These are phyloP conservation scores for Pterocles orientalis DNA, from an alignment of 2,113 vertebrate genomes.

Conservation along the genomic window DNA sequence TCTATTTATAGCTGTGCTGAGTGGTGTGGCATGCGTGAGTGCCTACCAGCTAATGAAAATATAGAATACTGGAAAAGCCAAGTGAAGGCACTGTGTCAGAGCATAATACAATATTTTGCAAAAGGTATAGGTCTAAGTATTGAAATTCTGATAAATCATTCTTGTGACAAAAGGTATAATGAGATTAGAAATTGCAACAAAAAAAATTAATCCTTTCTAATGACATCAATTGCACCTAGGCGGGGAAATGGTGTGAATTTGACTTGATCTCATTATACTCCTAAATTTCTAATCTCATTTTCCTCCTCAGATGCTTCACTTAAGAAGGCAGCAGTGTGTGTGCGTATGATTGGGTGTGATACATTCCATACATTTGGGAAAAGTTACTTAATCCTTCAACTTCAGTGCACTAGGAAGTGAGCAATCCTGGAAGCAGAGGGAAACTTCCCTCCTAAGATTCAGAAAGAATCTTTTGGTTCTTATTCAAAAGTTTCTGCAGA, in stretches of 20 bases:
- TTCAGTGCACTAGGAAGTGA: neutral
- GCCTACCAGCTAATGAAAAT: conserved; percentile 72
- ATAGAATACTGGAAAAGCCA: conserved; percentile 58
- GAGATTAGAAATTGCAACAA: conserved; percentile 72
- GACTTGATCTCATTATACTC: conserved; percentile 62
- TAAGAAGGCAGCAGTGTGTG: conserved; percentile 11
- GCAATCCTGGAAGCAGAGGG: neutral
- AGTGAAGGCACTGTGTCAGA: conserved; percentile 34
- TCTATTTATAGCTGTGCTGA: conserved; percentile 72
- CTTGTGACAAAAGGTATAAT: conserved; percentile 73
- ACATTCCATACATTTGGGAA: conserved; percentile 5
- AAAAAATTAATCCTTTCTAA: conserved; percentile 72
- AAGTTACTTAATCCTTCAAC: conserved; percentile 46
- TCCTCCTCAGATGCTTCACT: conserved; percentile 42
- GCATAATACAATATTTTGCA: conserved; percentile 43
- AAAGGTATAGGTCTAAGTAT: conserved; percentile 43
- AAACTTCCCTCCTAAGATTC: neutral
- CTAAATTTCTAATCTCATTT: conserved; percentile 64
- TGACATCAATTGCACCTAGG: conserved; percentile 44
- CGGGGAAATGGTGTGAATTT: conserved; percentile 52
- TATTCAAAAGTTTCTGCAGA: neutral
- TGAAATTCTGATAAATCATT: conserved; percentile 73
- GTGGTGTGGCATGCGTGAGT: conserved; percentile 47
- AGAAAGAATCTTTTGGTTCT: neutral
- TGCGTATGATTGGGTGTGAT: neutral